Evolutionary conservation across 1,140 invertebrate genomes (phyloP).

Genomic region (Lycorma delicatula): DNA sequence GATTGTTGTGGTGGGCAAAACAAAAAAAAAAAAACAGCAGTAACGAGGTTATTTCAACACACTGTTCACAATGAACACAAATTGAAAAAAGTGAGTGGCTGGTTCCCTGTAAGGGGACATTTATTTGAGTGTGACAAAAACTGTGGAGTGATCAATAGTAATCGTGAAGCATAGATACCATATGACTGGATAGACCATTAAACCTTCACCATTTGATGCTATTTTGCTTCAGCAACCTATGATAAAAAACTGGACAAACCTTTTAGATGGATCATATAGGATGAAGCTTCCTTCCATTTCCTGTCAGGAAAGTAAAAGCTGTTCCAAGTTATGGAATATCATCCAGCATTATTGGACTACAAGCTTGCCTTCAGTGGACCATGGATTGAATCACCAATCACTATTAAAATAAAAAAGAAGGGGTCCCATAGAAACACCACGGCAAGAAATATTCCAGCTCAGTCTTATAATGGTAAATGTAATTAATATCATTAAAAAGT

Average conservation of each 20-base stretch:
- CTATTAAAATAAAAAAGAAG: no score
- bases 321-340: no score
- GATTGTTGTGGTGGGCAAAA: constrained; percentile 15
- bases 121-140: constrained; percentile 16
- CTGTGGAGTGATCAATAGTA: constrained; percentile 4
- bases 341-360: no score
- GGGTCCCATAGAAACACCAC: no score
- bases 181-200: constrained; percentile 5
- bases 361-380: no score
- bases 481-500: no score
- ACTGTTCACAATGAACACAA: constrained; percentile 7
- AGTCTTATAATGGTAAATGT: no score
- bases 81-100: constrained; percentile 4
- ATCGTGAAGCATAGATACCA: background rate
- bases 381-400: no score
- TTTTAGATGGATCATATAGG: no score
- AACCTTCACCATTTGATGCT: constrained; percentile 12
- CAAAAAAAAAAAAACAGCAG: constrained; percentile 11
- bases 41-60: constrained; percentile 9
- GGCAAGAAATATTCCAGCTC: no score
- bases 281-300: no score
- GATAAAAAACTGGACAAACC: constrained; percentile 9
- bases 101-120: constrained; percentile 12
- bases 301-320: no score
- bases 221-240: background rate